These are phyloP conservation scores for Kradibia gibbosae DNA, from an alignment of 1,140 invertebrate genomes.

Conservation along the genomic window DNA sequence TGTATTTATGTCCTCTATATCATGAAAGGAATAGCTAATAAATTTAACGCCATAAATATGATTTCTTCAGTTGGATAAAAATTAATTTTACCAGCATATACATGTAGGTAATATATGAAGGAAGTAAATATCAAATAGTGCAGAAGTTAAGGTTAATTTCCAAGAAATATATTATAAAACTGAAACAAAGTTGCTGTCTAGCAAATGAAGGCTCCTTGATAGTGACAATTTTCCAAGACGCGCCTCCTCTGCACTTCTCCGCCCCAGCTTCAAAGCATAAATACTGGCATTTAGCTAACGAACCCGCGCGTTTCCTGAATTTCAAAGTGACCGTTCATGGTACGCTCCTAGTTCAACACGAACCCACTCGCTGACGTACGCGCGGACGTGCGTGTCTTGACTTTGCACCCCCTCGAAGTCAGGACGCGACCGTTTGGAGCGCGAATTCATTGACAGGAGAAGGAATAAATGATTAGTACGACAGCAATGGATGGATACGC, in stretches of 20 bases:
- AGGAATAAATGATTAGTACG: background rate
- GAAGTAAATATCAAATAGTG: no score
- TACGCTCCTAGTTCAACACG: background rate
- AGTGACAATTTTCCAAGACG: constrained; percentile 4
- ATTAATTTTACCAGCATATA: no score
- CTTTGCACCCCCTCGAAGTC: background rate
- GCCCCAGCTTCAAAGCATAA: constrained; percentile 17
- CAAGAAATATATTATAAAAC: no score
- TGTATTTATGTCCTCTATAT: no score
- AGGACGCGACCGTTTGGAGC: background rate
- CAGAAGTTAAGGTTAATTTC: no score
- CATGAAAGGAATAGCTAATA: no score
- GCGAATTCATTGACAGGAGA: background rate
- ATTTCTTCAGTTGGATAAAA: no score
- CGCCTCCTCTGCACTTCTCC: background rate
- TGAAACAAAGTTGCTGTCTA: background rate
- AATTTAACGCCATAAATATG: no score
- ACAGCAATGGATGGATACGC: background rate
- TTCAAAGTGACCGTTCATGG: constrained; percentile 52
- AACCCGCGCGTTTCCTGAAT: constrained; percentile 62
- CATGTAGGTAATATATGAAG: no score
- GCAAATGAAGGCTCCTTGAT: background rate
- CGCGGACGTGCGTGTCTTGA: constrained; percentile 2
- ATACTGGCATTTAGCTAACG: constrained; percentile 54
- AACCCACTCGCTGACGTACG: background rate